Percentiles rank a stretch among this genome's conserved stretches.
Conservation (phyloP, 1,140 invertebrate species). For the Drosophila leontia region DNA sequence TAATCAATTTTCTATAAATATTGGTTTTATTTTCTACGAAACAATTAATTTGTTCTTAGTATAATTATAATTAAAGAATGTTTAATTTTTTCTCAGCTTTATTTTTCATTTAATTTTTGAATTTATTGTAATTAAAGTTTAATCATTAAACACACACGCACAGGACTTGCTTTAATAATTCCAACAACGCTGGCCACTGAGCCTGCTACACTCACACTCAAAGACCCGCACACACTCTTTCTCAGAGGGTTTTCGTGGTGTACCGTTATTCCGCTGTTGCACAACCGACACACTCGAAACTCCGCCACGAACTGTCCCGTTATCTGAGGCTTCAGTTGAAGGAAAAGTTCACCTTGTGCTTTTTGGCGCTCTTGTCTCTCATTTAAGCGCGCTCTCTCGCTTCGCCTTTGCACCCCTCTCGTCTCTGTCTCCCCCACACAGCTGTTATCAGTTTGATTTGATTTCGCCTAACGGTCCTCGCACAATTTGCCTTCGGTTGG, state of each 20-base stretch:
- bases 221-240: conserved; percentile 22
- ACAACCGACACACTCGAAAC: conserved; percentile 77
- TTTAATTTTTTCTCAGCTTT: neutral
- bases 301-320: conserved; percentile 73
- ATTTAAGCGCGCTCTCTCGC: neutral
- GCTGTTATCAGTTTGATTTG: conserved; percentile 79
- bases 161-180: conserved; percentile 52
- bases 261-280: conserved; percentile 40
- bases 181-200: conserved; percentile 29
- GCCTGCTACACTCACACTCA: conserved; percentile 18
- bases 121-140: neutral
- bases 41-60: neutral
- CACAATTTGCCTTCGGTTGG: conserved; percentile 69
- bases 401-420: conserved; percentile 8
- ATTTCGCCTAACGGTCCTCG: conserved; percentile 67
- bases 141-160: conserved; percentile 37
- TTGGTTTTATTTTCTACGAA: neutral
- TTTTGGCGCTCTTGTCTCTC: conserved; percentile 7
- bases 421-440: conserved; percentile 29
- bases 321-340: conserved; percentile 49
- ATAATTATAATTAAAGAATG: neutral
- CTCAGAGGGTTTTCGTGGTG: neutral
- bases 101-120: neutral
- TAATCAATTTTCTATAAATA: neutral
- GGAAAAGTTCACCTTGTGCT: conserved; percentile 40